Evolutionary conservation across 1,140 invertebrate genomes (phyloP).

Genomic region (Odontomachus brunneus): DNA sequence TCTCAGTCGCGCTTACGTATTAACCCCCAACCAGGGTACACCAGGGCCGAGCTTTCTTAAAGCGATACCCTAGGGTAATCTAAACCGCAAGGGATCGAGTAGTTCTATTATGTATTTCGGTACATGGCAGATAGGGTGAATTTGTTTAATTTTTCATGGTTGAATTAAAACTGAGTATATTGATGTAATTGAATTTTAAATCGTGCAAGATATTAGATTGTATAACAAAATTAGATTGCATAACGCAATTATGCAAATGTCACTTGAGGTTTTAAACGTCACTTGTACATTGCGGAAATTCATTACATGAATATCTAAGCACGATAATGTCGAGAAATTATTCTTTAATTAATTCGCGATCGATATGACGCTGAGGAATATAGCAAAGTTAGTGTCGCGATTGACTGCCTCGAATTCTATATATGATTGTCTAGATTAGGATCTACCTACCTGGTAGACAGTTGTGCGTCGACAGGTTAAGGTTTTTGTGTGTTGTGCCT

Average conservation of each 20-base stretch:
- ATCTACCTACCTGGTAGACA: not conserved
- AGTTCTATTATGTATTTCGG: not conserved
- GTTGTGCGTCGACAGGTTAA: not conserved
- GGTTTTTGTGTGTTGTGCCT: conserved; percentile 7
- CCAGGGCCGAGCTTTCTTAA: conserved; percentile 51
- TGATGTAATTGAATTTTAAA: not conserved
- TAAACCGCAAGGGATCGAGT: not conserved
- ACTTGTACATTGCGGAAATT: not conserved
- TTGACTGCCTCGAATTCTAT: not conserved
- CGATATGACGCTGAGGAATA: not conserved
- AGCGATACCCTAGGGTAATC: conserved; percentile 28
- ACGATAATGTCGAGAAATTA: not conserved
- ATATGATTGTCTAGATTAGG: too few relatives aligned
- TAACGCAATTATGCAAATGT: not conserved
- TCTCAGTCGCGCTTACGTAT: conserved; percentile 54
- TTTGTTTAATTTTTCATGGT: not conserved
- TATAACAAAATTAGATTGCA: not conserved
- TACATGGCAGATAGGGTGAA: not conserved
- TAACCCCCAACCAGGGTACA: conserved; percentile 51
- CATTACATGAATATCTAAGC: not conserved
- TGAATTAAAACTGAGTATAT: not conserved
- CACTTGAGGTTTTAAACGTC: conserved; percentile 10
- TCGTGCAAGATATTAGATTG: not conserved
- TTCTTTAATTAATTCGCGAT: not conserved
- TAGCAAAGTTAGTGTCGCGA: conserved; percentile 1